Base-by-base conservation (phyloP, 2,797 vertebrate species). In the Phoxinus dragarum region DNA sequence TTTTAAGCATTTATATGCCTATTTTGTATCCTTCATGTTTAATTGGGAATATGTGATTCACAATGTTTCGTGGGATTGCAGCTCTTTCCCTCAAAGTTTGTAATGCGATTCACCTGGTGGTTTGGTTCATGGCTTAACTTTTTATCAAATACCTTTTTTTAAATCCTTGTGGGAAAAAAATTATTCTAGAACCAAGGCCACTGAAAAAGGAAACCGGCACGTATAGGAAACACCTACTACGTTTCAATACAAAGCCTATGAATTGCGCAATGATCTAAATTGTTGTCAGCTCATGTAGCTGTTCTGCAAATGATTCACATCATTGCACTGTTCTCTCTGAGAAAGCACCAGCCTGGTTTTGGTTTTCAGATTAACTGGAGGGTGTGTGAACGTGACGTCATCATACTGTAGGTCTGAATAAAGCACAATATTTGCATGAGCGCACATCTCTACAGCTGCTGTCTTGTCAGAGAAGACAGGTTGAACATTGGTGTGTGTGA, bases 361-460 rank as follows among this genome's bases (percentile, higher is more conserved):
- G 42, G 27, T 10, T n/a, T 69, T 1, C 31, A 19, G 21, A 40
- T 56, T 42, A 38, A 9, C 4, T 19, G 59, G 3, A 40, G 64
- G 16, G 74, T 77, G 82, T 77, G 82, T 42, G 47, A 42, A 8
- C 4, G 8, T 77, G 82, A 69, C n/a, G n/a, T 64, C 31, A 66
- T 64, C 42, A 12, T 52, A 16, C 12, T 12, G 2, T 71, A 42
- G 36, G n/a, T 49, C 27, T 34, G 54, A 82, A 59, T 44, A 64
- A 64, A 64, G 21, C 16, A 1, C 23, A 44, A 3, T 38, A 75
- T 76, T 84, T 77, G 82, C 82, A 54, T 77, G 74, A 56, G n/a
- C 21, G 11, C 12, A 38, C 42, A 5, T 80, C 27, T 5, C 44
- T 23, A 42, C 34, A 68, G 64, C 34, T 42, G 82, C 31, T 84